Evolutionary conservation across 1,140 invertebrate species (phyloP).

Genomic region (Phocides pigmalion): DNA sequence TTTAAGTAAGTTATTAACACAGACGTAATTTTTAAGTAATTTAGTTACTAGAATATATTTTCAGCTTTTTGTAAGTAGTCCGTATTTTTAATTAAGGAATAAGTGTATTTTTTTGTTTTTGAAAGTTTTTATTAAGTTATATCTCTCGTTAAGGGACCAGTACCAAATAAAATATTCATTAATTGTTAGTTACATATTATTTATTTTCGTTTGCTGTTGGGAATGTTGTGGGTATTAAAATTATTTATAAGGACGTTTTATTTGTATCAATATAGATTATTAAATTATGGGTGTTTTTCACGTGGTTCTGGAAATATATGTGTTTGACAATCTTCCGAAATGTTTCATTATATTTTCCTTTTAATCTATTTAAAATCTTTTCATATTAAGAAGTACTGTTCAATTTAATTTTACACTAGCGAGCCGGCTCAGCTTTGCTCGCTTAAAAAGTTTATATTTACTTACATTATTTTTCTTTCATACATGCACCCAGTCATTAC

Average conservation of each 20-base stretch:
- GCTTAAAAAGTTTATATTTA: too few species aligned
- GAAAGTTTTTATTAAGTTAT: conserved; percentile 36
- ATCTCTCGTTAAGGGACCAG: conserved; percentile 53
- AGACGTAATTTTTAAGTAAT: conserved; percentile 5
- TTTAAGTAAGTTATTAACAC: background rate
- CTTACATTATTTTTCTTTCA: too few species aligned
- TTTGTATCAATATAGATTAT: background rate
- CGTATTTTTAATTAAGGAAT: background rate
- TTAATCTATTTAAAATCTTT: too few species aligned
- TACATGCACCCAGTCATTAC: too few species aligned
- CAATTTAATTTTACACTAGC: too few species aligned
- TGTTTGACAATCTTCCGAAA: background rate
- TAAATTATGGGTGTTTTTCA: background rate
- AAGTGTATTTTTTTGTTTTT: conserved; percentile 12
- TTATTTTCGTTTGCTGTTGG: conserved; percentile 17
- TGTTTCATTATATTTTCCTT: too few species aligned
- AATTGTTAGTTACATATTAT: conserved; percentile 9
- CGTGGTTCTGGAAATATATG: background rate
- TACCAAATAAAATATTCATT: conserved; percentile 73
- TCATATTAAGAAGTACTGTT: too few species aligned
- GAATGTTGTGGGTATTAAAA: background rate
- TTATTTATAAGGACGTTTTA: background rate
- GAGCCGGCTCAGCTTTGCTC: too few species aligned
- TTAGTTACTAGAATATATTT: conserved; percentile 23
- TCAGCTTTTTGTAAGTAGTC: conserved; percentile 3